Evolutionary conservation across 2,888 invertebrate species (phyloP).

Genomic region (Lasiommata megera): DNA sequence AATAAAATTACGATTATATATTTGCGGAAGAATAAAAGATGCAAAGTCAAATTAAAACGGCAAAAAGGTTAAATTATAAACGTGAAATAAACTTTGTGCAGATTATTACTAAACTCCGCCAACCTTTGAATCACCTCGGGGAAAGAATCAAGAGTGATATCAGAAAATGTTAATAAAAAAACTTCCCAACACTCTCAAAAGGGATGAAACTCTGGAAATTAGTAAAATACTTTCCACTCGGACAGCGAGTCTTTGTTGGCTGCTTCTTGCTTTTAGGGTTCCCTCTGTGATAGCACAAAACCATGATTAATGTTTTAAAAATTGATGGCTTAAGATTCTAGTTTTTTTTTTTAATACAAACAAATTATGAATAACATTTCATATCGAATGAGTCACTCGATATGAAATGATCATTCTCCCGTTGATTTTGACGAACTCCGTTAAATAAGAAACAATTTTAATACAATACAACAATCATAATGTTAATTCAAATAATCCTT

Average conservation of each 20-base stretch:
- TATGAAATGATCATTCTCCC: too few species aligned
- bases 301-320: background rate
- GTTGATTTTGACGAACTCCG: too few species aligned
- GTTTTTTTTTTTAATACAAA: too few species aligned
- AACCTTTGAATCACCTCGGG: constrained; percentile 22
- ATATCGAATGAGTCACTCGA: too few species aligned
- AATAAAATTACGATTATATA: too few species aligned
- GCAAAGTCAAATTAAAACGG: background rate
- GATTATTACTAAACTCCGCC: constrained; percentile 12
- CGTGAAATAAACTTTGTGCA: constrained; percentile 1
- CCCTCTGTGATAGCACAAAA: constrained; percentile 4
- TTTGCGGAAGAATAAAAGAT: background rate
- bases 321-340: background rate
- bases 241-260: constrained; percentile 54
- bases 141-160: constrained; percentile 35
- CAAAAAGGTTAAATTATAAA: background rate
- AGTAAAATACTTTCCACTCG: constrained; percentile 55
- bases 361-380: too few species aligned
- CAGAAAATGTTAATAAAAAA: constrained; percentile 47
- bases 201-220: constrained; percentile 50
- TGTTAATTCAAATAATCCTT: too few species aligned
- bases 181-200: constrained; percentile 43
- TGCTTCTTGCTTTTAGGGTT: constrained; percentile 42
- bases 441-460: too few species aligned
- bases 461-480: too few species aligned